Conservation (phyloP, 2,888 invertebrate species). For the Synergus gifuensis region DNA sequence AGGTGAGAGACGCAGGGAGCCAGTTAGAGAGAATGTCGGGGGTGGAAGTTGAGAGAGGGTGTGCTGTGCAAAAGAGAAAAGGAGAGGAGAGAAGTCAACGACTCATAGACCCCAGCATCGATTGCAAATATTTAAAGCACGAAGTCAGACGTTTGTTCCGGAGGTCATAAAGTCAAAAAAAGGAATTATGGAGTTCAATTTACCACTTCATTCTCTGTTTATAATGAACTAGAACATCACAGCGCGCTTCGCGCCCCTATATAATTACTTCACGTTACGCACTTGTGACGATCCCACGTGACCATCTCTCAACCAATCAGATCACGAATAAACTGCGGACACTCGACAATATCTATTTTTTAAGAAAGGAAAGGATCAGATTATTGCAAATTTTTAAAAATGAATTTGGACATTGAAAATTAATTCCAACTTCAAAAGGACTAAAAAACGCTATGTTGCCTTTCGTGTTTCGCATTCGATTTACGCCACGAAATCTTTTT, state of each 20-base stretch:
- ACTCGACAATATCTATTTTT: too few relatives aligned
- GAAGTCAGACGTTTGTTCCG: constrained; percentile 63
- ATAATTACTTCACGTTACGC: too few relatives aligned
- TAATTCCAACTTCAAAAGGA: background rate
- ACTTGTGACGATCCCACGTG: too few relatives aligned
- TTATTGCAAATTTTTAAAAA: background rate
- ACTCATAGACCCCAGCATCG: constrained; percentile 70
- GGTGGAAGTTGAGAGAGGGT: background rate
- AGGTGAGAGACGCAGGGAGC: background rate
- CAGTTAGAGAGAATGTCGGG: background rate
- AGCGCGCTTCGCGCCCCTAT: too few relatives aligned
- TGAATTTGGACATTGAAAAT: background rate
- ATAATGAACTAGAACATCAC: too few relatives aligned
- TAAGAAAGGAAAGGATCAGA: too few relatives aligned
- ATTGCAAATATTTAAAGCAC: constrained; percentile 74
- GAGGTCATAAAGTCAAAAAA: constrained; percentile 50
- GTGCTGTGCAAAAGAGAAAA: constrained; percentile 45
- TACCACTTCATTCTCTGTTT: background rate
- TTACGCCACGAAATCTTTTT: background rate
- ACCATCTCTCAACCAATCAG: too few relatives aligned
- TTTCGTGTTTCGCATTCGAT: background rate
- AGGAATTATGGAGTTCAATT: background rate
- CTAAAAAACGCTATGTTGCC: background rate
- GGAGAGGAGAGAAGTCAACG: constrained; percentile 66
- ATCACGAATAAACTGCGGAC: too few relatives aligned